Evolutionary conservation across 2,113 vertebrate species (phyloP).

Genomic region (Stegostoma tigrinum): DNA sequence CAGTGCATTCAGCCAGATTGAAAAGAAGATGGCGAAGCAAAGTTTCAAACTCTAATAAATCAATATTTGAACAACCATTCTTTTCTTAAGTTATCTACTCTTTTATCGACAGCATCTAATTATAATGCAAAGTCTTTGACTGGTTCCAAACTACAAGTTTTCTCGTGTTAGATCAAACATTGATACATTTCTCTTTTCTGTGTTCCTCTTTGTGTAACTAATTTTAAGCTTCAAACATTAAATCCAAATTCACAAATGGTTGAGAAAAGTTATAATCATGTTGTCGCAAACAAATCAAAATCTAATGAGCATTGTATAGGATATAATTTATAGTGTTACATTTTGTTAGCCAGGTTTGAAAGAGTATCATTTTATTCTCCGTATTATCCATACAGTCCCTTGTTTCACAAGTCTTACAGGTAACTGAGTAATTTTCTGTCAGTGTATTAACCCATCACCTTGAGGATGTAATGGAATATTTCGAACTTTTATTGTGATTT

Average conservation of each 20-base stretch:
- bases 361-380: not conserved
- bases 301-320: not conserved
- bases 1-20: not conserved
- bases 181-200: not conserved
- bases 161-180: not conserved
- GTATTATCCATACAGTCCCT: not conserved
- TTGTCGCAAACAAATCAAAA: not conserved
- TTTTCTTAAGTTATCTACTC: slow-evolving; percentile 7
- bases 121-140: not conserved
- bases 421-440: not conserved
- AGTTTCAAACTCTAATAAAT: not conserved
- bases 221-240: not conserved
- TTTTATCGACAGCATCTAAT: not conserved
- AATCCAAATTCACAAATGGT: not conserved
- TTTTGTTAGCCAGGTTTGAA: not conserved
- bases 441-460: not conserved
- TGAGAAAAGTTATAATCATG: not conserved
- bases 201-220: not conserved
- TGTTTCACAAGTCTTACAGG: not conserved
- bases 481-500: not conserved
- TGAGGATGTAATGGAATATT: not conserved
- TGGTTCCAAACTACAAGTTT: not conserved
- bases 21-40: not conserved
- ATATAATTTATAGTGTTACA: not conserved
- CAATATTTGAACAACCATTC: slow-evolving; percentile 5